Base-by-base conservation (phyloP, 2,797 vertebrate genomes). In the Pogonophryne albipinna region DNA sequence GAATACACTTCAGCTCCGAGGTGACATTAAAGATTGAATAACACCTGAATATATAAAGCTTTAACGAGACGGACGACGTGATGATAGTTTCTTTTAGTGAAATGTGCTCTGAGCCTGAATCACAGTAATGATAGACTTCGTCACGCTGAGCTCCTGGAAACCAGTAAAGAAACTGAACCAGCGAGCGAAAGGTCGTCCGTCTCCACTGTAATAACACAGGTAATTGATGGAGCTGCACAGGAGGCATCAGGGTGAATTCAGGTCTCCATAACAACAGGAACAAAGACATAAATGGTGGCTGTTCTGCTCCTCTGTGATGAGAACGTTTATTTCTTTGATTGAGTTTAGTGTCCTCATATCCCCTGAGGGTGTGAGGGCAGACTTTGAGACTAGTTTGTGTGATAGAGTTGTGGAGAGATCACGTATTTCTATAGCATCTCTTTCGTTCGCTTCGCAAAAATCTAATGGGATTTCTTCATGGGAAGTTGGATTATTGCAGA, bases 111-210 rank as follows among this genome's bases (percentile, higher is more conserved):
- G 16, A 56, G 66, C 51, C 62, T n/a, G 34, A 84, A 70, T 49
- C 56, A 23, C 27, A 7, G 67, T 75, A 76, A 73, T 66, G 71
- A 70, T 10, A 17, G 41, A n/a, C 67, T 78, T 23, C 7, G 56
- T 70, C 56, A 61, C 15, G 85, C 66, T 3, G 27, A 79, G 59
- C 71, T 14, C 20, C 53, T 82, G 47, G 53, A 64, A 46, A 77
- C 77, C 72, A 65, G 76, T 71, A 55, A 14, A 55, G 57, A 34
- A 27, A 1, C 0, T n/a, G 44, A 84, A 73, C 16, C 38, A 3
- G 73, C 20, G 38, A 53, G 63, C 20, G 47, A 51, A 58, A 77
- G 74, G 71, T 81, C 55, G 20, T 27, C 23, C 1, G 13, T 17
- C 77, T 62, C 23, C 1, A 0, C 55, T 20, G 55, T 8, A 34